phyloP scores from a whole-genome alignment of 1,140 invertebrate genomes.

The Trichonephila clavata region DNA sequence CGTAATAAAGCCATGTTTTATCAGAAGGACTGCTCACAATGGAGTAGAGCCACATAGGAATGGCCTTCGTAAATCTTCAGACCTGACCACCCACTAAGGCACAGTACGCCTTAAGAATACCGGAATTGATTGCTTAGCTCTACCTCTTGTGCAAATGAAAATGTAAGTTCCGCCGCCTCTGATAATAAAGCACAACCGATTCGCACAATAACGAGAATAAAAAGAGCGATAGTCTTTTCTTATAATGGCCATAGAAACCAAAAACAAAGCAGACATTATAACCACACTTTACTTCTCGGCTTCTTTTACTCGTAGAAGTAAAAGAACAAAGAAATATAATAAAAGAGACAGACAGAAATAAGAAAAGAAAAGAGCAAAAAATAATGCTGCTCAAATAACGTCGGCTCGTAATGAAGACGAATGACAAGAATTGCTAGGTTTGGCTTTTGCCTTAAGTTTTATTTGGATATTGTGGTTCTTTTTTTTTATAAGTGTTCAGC shows the following conservation, averaged over 20 bases:
- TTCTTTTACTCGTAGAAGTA: slow-evolving; percentile 10
- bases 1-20: slow-evolving; percentile 18
- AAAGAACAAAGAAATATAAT: slow-evolving; percentile 37
- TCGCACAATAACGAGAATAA: slow-evolving; percentile 15
- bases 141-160: slow-evolving; percentile 57
- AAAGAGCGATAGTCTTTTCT: background rate
- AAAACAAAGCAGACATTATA: slow-evolving; percentile 57
- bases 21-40: background rate
- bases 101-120: background rate
- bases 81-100: background rate
- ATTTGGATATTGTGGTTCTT: slow-evolving; percentile 29
- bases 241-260: slow-evolving; percentile 36
- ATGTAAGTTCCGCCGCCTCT: slow-evolving; percentile 42
- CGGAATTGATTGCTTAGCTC: slow-evolving; percentile 41
- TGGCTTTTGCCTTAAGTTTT: slow-evolving; percentile 56
- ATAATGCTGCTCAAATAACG: slow-evolving; percentile 50
- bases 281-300: slow-evolving; percentile 33
- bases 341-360: slow-evolving; percentile 30
- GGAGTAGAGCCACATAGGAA: slow-evolving; percentile 1
- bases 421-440: slow-evolving; percentile 44
- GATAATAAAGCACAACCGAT: slow-evolving; percentile 41
- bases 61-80: background rate
- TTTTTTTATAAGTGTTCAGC: slow-evolving; percentile 31
- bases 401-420: slow-evolving; percentile 56
- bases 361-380: background rate